Evolutionary conservation across 1,140 invertebrate genomes (phyloP).

Genomic region (Neotoxoptera formosana): DNA sequence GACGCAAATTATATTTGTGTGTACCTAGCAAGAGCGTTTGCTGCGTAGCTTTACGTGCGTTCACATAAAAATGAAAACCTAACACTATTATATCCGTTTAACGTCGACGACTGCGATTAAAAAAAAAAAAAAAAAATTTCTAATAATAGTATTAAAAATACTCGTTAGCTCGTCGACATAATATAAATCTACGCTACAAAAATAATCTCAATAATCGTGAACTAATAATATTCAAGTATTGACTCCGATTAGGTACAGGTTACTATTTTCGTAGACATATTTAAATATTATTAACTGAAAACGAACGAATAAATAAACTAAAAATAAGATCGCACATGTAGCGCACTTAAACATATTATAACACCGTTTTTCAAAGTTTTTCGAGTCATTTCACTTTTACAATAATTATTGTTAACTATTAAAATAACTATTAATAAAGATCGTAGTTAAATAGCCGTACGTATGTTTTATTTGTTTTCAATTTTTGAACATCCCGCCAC

Average conservation of each 20-base stretch:
- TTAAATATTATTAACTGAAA: background rate
- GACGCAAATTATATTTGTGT: background rate
- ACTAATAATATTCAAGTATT: background rate
- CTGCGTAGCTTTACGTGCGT: too few relatives aligned
- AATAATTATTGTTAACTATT: too few relatives aligned
- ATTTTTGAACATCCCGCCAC: too few relatives aligned
- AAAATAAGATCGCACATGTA: background rate
- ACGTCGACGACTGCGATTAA: background rate
- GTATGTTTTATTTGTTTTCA: too few relatives aligned
- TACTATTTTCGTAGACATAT: background rate
- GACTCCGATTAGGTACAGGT: background rate
- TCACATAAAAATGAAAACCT: background rate
- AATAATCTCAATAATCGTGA: background rate
- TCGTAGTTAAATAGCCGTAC: too few relatives aligned
- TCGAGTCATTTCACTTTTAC: background rate
- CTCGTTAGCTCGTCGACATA: background rate
- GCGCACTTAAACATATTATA: too few relatives aligned
- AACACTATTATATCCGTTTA: background rate
- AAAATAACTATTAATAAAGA: too few relatives aligned
- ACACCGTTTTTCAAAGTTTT: too few relatives aligned
- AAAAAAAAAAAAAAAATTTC: background rate
- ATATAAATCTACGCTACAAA: background rate
- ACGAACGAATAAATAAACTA: background rate
- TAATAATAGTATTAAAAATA: too few relatives aligned
- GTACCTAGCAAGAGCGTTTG: background rate